Conservation (phyloP, 2,113 vertebrate genomes). For the Oplegnathus fasciatus region DNA sequence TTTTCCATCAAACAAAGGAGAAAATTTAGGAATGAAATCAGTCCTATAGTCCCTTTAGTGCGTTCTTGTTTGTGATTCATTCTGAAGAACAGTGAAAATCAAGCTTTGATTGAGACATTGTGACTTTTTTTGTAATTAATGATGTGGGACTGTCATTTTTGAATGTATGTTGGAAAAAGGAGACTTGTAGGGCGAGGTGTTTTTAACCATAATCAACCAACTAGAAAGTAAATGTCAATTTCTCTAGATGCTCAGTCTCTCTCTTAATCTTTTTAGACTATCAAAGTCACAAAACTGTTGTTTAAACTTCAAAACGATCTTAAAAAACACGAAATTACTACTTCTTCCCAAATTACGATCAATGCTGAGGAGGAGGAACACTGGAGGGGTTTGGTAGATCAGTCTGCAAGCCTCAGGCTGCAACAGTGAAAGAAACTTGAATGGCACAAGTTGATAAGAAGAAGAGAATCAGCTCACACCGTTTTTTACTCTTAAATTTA, state of each 20-base stretch:
- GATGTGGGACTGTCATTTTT: background rate
- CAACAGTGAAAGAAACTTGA: background rate
- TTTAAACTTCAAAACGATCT: background rate
- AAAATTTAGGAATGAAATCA: background rate
- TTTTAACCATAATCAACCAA: background rate
- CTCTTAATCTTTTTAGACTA: background rate
- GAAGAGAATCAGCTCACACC: background rate
- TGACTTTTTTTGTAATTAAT: background rate
- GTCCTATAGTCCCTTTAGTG: background rate
- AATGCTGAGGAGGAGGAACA: background rate
- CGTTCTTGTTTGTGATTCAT: background rate
- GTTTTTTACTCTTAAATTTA: background rate
- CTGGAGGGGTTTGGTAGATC: background rate
- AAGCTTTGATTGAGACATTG: background rate
- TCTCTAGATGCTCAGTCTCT: background rate
- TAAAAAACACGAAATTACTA: background rate
- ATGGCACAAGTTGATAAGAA: conserved; percentile 2
- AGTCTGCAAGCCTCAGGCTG: background rate
- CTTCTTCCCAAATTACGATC: too few species aligned
- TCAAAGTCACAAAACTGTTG: background rate
- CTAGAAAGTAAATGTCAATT: background rate
- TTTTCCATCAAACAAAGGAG: background rate
- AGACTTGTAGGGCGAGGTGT: background rate
- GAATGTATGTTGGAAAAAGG: background rate
- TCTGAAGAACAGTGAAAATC: background rate